Percentiles rank a stretch among this genome's conserved stretches.
These are phyloP conservation scores for Odobenus rosmarus DNA, from an alignment of 2,113 vertebrate species.

Conservation along the genomic window DNA sequence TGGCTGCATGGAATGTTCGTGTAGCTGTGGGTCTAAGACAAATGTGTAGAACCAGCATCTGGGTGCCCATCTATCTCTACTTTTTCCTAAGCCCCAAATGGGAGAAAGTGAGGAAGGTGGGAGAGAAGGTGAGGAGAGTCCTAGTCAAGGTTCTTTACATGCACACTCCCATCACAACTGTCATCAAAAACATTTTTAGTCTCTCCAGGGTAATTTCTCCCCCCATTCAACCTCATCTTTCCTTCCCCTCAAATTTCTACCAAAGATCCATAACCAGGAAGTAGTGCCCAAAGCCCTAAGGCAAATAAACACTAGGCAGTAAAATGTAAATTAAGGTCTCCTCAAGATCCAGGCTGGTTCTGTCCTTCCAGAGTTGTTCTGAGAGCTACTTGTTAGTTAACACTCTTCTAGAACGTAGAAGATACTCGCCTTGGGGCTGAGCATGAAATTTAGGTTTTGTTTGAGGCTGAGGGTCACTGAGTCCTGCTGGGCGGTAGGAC, in stretches of 20 bases:
- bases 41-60: background rate
- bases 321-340: slow-evolving; percentile 29
- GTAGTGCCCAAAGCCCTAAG: background rate
- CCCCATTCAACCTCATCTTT: background rate
- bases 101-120: background rate
- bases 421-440: background rate
- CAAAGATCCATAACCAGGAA: slow-evolving; percentile 1
- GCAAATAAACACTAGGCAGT: background rate
- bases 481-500: background rate
- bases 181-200: slow-evolving; percentile 14
- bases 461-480: slow-evolving; percentile 12
- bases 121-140: background rate
- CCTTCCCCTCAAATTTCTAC: slow-evolving; percentile 1
- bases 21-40: background rate
- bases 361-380: background rate
- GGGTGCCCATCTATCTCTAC: background rate
- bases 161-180: background rate
- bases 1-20: background rate
- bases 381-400: background rate
- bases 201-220: background rate
- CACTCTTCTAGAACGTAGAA: background rate
- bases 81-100: background rate
- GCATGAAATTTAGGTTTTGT: background rate
- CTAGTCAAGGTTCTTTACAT: background rate
- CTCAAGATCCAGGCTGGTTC: background rate